Percentiles rank a stretch among this genome's conserved stretches.
These are phyloP conservation scores for Gastracanthus pulcherrimus DNA, from an alignment of 2,888 invertebrate species.

Conservation along the genomic window DNA sequence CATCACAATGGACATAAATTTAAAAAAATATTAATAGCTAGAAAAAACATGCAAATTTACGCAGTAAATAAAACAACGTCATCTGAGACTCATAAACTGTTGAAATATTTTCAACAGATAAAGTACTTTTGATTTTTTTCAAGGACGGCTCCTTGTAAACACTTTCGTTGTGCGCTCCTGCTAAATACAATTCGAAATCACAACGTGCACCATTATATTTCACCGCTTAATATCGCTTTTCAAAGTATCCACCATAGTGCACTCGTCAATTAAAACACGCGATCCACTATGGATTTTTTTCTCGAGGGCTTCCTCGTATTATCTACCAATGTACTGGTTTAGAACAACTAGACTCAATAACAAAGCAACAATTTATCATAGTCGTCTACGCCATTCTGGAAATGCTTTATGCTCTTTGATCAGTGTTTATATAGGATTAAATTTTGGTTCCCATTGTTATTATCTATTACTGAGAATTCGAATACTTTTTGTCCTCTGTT, in stretches of 20 bases:
- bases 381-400: not conserved
- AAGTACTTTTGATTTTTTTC: slow-evolving; percentile 33
- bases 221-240: too few species aligned
- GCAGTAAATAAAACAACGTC: not conserved
- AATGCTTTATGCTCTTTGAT: not conserved
- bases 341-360: not conserved
- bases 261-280: not conserved
- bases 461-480: slow-evolving; percentile 57
- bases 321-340: not conserved
- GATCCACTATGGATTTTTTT: not conserved
- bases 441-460: not conserved
- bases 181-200: slow-evolving; percentile 13
- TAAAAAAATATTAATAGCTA: slow-evolving; percentile 10
- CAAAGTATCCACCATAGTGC: too few species aligned
- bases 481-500: slow-evolving; percentile 61
- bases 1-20: slow-evolving; percentile 1
- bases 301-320: not conserved
- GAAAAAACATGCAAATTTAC: slow-evolving; percentile 3
- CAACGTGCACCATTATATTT: too few species aligned
- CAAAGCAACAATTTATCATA: not conserved
- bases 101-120: slow-evolving; percentile 21
- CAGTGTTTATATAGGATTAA: not conserved
- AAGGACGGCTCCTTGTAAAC: slow-evolving; percentile 16
- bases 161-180: slow-evolving; percentile 29
- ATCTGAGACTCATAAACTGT: not conserved